Evolutionary conservation across 2,888 invertebrate species (phyloP).

Genomic region (Pemphredon lugubris): DNA sequence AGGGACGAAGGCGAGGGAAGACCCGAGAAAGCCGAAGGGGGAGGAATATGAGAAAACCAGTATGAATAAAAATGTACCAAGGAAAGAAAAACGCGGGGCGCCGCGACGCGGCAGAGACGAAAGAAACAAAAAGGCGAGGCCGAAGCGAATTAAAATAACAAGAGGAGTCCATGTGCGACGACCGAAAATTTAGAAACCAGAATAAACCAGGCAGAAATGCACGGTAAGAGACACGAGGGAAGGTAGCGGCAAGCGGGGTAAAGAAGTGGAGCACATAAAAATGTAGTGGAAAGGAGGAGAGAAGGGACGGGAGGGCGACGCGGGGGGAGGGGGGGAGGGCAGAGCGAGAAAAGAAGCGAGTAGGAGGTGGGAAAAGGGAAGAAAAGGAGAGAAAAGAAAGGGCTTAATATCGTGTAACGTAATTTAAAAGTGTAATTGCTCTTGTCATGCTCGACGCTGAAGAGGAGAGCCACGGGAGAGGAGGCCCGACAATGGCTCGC

Average conservation of each 20-base stretch:
- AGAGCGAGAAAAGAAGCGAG: slow-evolving; percentile 40
- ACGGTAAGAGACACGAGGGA: slow-evolving; percentile 12
- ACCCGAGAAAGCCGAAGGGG: slow-evolving; percentile 28
- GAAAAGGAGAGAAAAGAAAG: slow-evolving; percentile 65
- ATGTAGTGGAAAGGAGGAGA: slow-evolving; percentile 16
- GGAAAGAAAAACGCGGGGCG: slow-evolving; percentile 14
- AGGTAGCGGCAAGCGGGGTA: not conserved
- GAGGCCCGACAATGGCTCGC: slow-evolving; percentile 62
- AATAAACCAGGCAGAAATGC: slow-evolving; percentile 39
- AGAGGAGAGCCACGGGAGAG: slow-evolving; percentile 55
- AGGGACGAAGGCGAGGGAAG: not conserved
- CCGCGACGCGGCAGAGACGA: not conserved
- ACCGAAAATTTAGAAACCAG: slow-evolving; percentile 42
- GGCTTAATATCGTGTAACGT: slow-evolving; percentile 80
- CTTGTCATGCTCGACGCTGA: slow-evolving; percentile 77
- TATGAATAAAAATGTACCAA: slow-evolving; percentile 23
- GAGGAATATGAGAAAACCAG: slow-evolving; percentile 35
- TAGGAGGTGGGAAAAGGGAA: slow-evolving; percentile 31
- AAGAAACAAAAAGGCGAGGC: slow-evolving; percentile 1
- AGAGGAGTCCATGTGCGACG: slow-evolving; percentile 2
- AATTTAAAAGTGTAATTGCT: slow-evolving; percentile 80
- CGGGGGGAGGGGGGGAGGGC: too few relatives aligned
- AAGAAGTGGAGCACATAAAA: slow-evolving; percentile 45
- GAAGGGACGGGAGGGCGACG: slow-evolving; percentile 7
- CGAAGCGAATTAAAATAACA: slow-evolving; percentile 6